Base-by-base conservation (phyloP, 1,140 invertebrate genomes). In the Hypsibius dujardini region DNA sequence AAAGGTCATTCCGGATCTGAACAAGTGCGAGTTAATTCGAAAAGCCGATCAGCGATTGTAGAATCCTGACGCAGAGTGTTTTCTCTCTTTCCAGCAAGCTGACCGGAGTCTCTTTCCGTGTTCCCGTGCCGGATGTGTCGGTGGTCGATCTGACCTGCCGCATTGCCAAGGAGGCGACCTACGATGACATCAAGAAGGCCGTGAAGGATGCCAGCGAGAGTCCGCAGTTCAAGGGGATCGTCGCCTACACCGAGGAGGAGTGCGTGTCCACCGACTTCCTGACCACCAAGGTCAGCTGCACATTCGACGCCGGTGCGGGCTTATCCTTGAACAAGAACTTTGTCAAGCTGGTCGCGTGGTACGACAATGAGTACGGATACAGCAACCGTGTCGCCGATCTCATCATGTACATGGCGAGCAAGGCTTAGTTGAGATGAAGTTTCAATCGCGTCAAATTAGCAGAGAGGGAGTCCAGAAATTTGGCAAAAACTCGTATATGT, bases 301-400 rank as follows among this genome's bases (percentile, higher is more conserved):
- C 80, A 56, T 81, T 81, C 75, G 81, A 82, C 76, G 79, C 81
- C 60, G 85, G 87, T 74, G 94, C 95, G 76, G 92, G 92, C 74
- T 95, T 98, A 78, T 83, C 85, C 62, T 82, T 95, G n/a, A 92
- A 86, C 75, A 86, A 89, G 73, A 86, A 86, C 75, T 95, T 94
- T 76, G 89, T 93, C 3, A 95, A 95, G 76, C 83, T 94, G 45
- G 87, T 94, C 74, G 85, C 87, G 72, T 95, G 72, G 80, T 81
- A 82, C 72, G 81, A 82, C 76, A 82, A 82, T 76, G 81, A 82
- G 73, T 81, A 73, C 73, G 80, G 81, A 47, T 82, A 82, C 76
- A 91, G 91, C 60, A 84, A 84, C 83, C 86, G 92, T 79, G 90
- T 96, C 70, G 84, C 93, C 75, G 93, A 97, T 79, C 85, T 97